phyloP scores from a whole-genome alignment of 2,797 vertebrate species.

The Neoniphon sammara region DNA sequence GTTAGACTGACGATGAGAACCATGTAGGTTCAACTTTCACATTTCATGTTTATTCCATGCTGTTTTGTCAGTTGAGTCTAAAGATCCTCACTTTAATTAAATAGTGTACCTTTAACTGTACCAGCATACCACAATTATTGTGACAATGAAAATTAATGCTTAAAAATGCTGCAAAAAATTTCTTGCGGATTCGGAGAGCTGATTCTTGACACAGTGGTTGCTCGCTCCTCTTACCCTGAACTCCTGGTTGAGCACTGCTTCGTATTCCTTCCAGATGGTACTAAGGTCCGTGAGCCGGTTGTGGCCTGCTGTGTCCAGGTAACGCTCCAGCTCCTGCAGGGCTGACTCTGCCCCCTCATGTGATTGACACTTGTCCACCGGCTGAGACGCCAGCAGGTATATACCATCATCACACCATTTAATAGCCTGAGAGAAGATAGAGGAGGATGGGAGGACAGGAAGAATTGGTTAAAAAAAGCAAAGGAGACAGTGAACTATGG shows the following conservation, averaged over 20 bases:
- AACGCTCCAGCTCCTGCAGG: slow-evolving; percentile 93
- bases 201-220: neutral
- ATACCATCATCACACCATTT: slow-evolving; percentile 96
- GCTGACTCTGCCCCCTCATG: slow-evolving; percentile 97
- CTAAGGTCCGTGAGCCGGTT: slow-evolving; percentile 87
- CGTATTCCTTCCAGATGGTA: slow-evolving; percentile 87
- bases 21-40: too few species aligned
- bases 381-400: slow-evolving; percentile 94
- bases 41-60: too few species aligned
- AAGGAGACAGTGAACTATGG: neutral
- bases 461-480: neutral
- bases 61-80: too few species aligned
- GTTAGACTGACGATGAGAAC: too few species aligned
- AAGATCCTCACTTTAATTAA: too few species aligned
- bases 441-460: slow-evolving; percentile 1
- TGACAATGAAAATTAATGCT: neutral
- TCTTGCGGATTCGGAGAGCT: neutral
- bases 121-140: neutral
- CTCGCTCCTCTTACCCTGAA: slow-evolving; percentile 83
- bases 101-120: too few species aligned
- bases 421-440: slow-evolving; percentile 81
- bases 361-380: slow-evolving; percentile 97
- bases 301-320: slow-evolving; percentile 87
- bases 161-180: slow-evolving; percentile 6
- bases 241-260: slow-evolving; percentile 88